phyloP scores from a whole-genome alignment of 2,888 invertebrate species.

The Holacanthella duospinosa region DNA sequence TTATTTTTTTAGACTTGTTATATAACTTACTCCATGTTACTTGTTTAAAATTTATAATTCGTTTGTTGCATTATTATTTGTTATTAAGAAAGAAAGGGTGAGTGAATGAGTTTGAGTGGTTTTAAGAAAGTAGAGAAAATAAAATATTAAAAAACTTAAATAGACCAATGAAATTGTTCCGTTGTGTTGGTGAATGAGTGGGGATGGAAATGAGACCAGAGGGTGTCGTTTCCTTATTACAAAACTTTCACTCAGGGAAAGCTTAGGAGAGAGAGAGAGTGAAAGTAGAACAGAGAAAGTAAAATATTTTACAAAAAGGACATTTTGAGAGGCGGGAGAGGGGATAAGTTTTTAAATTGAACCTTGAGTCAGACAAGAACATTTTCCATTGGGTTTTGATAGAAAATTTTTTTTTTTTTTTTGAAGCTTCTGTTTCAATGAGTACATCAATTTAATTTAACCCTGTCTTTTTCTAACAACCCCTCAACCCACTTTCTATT shows the following conservation, averaged over 20 bases:
- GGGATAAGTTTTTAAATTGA: background rate
- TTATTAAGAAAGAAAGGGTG: background rate
- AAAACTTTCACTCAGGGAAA: conserved; percentile 21
- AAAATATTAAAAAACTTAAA: background rate
- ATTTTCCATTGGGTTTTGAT: background rate
- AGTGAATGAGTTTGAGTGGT: background rate
- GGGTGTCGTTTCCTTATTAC: conserved; percentile 34
- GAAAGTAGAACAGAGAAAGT: background rate
- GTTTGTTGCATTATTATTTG: too few species aligned
- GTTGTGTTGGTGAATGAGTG: background rate
- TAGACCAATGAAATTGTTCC: background rate
- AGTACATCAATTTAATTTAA: background rate
- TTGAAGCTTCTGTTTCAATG: background rate
- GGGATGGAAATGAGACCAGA: conserved; percentile 23
- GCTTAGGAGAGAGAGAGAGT: too few species aligned
- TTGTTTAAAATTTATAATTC: too few species aligned
- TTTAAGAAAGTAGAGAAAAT: background rate
- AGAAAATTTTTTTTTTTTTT: background rate
- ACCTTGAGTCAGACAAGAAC: background rate
- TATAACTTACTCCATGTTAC: too few species aligned
- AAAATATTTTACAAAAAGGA: conserved; percentile 12
- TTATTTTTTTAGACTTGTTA: too few species aligned
- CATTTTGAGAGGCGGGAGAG: background rate
- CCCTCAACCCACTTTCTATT: background rate
- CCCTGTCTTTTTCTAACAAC: background rate